Percentiles rank a stretch among this genome's conserved stretches.
Conservation (phyloP, 2,888 invertebrate genomes). For the Tuberolachnus salignus region DNA sequence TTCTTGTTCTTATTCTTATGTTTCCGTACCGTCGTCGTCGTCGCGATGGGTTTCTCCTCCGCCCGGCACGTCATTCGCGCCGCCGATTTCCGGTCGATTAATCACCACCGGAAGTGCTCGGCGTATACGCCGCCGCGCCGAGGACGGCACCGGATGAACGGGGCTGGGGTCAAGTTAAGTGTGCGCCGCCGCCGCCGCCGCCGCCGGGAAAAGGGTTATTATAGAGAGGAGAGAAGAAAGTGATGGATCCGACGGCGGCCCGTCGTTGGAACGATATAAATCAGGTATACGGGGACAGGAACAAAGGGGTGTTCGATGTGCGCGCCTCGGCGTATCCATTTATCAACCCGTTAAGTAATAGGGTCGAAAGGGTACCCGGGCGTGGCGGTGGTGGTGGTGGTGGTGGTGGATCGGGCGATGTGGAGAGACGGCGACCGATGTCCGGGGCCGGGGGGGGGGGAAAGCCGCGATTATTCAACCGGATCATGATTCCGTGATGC, state of each 20-base stretch:
- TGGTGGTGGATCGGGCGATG: no score
- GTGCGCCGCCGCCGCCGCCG: not conserved
- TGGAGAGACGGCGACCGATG: no score
- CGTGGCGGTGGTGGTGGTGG: not conserved
- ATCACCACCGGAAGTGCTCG: constrained; percentile 46
- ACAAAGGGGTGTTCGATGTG: constrained; percentile 54
- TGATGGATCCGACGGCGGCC: constrained; percentile 53
- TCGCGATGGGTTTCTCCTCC: constrained; percentile 16
- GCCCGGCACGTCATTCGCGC: constrained; percentile 31
- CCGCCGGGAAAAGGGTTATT: constrained; percentile 29
- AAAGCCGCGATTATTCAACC: constrained; percentile 56
- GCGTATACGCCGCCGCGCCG: constrained; percentile 6
- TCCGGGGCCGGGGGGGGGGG: not conserved
- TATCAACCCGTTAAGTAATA: constrained; percentile 57
- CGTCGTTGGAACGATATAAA: constrained; percentile 56
- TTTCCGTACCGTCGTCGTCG: no score
- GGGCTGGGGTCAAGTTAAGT: no score
- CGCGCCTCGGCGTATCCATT: constrained; percentile 46
- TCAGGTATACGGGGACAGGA: constrained; percentile 56
- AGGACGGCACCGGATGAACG: not conserved
- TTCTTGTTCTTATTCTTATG: no score
- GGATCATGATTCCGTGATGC: constrained; percentile 56
- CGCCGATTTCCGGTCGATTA: constrained; percentile 55
- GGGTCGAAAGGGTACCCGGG: constrained; percentile 30
- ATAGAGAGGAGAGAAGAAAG: constrained; percentile 38